Evolutionary conservation across 2,888 invertebrate genomes (phyloP).

Genomic region (Platycnemis pennipes): DNA sequence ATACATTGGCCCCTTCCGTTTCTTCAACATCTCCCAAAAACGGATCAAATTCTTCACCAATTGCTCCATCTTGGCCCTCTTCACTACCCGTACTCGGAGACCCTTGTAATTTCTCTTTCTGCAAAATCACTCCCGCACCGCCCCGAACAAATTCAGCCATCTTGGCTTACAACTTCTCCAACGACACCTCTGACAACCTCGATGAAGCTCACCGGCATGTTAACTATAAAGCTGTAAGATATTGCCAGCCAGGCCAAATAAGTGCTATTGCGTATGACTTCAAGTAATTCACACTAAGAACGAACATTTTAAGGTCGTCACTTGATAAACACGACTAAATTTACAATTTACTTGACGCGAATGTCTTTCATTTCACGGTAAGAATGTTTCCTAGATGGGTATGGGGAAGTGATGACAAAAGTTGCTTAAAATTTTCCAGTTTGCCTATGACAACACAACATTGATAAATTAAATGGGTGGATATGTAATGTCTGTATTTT

Average conservation of each 20-base stretch:
- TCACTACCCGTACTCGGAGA: slow-evolving; percentile 94
- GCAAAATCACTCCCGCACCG: slow-evolving; percentile 78
- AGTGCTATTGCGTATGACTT: not conserved
- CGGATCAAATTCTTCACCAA: slow-evolving; percentile 82
- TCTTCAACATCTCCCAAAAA: slow-evolving; percentile 83
- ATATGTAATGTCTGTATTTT: not conserved
- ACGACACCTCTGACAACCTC: slow-evolving; percentile 64
- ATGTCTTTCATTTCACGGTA: not conserved
- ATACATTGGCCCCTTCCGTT: slow-evolving; percentile 81
- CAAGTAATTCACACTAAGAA: not conserved
- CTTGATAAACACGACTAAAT: not conserved
- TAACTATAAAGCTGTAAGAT: not conserved
- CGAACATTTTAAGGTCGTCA: not conserved
- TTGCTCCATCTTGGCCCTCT: slow-evolving; percentile 83
- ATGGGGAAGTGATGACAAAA: not conserved
- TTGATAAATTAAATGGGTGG: not conserved
- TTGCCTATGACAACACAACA: not conserved
- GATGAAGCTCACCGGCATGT: slow-evolving; percentile 65
- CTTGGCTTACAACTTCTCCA: slow-evolving; percentile 70
- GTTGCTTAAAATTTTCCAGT: not conserved
- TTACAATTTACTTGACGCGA: not conserved
- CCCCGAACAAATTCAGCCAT: slow-evolving; percentile 81
- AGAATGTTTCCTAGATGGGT: not conserved
- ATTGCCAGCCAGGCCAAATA: not conserved
- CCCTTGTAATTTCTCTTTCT: slow-evolving; percentile 81